phyloP scores from a whole-genome alignment of 2,113 vertebrate species.

The Riparia riparia region DNA sequence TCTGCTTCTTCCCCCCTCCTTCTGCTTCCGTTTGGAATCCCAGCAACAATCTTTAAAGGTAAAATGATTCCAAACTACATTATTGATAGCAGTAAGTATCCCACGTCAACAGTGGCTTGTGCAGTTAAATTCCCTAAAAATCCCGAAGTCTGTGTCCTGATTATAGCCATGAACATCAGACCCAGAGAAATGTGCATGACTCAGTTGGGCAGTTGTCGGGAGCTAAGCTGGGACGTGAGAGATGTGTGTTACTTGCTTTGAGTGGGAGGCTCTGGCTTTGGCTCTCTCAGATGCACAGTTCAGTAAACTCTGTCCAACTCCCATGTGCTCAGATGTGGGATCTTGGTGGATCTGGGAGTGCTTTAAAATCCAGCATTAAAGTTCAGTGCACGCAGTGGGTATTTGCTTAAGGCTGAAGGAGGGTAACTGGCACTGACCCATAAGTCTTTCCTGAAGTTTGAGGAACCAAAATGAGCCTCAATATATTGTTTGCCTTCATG shows the following conservation, averaged over 20 bases:
- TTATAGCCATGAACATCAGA: not conserved
- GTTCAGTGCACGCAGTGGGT: fast-evolving
- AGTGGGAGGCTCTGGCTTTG: not conserved
- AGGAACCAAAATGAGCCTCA: not conserved
- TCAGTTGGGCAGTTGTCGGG: not conserved
- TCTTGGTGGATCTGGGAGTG: not conserved
- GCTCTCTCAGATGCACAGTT: not conserved
- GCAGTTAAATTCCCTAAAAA: not conserved
- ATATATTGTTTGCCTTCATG: fast-evolving
- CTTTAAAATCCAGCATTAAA: not conserved
- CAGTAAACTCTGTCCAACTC: not conserved
- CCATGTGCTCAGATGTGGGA: not conserved
- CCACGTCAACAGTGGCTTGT: not conserved
- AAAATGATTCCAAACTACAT: constrained; percentile 89
- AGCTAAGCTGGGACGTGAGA: not conserved
- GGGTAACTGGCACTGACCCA: not conserved
- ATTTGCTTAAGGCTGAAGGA: not conserved
- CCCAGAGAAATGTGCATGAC: not conserved
- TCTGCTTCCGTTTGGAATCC: constrained; percentile 77
- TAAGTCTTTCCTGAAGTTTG: not conserved
- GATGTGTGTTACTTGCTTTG: fast-evolving
- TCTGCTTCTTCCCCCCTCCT: constrained; percentile 74
- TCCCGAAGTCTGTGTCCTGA: not conserved
- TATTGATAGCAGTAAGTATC: constrained; percentile 91
- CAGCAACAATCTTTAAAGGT: constrained; percentile 92